Evolutionary conservation across 2,888 invertebrate species (phyloP).

Genomic region (Margaritifera margaritifera): DNA sequence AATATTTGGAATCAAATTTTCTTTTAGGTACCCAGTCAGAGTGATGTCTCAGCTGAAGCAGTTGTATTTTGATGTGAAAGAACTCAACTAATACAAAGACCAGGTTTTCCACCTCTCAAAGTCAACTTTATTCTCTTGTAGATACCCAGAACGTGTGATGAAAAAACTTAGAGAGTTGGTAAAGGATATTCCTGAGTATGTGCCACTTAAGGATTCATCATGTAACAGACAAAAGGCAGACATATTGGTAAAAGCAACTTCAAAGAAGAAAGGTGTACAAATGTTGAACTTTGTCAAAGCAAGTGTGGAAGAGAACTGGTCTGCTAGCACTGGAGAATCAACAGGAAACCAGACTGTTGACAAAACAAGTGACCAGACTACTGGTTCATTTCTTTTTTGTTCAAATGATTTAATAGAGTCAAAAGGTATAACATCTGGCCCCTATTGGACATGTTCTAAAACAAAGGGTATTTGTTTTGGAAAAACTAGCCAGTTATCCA

Average conservation of each 20-base stretch:
- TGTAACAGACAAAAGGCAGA: not conserved
- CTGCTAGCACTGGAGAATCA: not conserved
- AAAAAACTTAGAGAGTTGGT: constrained; percentile 30
- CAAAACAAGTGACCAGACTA: not conserved
- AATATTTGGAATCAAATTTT: too few relatives aligned
- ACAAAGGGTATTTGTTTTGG: constrained; percentile 15
- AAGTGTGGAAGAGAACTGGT: not conserved
- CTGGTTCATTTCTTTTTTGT: not conserved
- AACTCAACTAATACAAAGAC: not conserved
- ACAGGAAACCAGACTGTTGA: constrained; percentile 4
- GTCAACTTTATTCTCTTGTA: constrained; percentile 8
- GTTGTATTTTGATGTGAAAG: not conserved
- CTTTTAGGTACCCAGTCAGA: too few relatives aligned
- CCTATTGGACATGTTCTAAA: not conserved
- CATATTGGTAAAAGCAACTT: not conserved
- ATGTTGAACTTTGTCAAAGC: constrained; percentile 52
- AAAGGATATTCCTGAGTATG: constrained; percentile 7
- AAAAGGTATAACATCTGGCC: too few relatives aligned
- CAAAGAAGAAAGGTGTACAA: constrained; percentile 40
- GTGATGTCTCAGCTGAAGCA: not conserved
- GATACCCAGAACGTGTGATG: constrained; percentile 43
- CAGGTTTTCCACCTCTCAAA: not conserved
- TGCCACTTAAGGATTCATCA: not conserved
- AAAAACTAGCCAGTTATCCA: not conserved
- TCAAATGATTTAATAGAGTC: too few relatives aligned